Percentiles rank a stretch among this genome's conserved stretches.
Evolutionary conservation across 2,797 vertebrate species (phyloP).

Genomic region (Danionella dracula): DNA sequence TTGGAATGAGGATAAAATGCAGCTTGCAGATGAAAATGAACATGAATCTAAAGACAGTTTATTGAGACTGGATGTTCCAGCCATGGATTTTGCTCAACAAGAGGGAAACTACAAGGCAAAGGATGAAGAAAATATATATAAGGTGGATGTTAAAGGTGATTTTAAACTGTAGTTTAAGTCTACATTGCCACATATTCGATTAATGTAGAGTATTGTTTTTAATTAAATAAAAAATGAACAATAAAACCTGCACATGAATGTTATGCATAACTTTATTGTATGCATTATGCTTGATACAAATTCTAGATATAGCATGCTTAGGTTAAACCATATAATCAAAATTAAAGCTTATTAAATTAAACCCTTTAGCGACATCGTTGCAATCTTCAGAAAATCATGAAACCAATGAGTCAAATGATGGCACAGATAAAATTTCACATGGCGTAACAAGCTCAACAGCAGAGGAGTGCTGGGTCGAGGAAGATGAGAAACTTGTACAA

Average conservation of each 20-base stretch:
- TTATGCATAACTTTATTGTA: not conserved
- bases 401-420: constrained; percentile 54
- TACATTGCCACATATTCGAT: constrained; percentile 1
- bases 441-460: constrained; percentile 70
- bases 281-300: constrained; percentile 18
- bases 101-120: constrained; percentile 62
- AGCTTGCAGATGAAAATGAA: constrained; percentile 57
- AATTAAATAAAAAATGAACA: not conserved
- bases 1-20: constrained; percentile 68
- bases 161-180: constrained; percentile 41
- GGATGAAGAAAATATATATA: constrained; percentile 62
- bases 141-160: constrained; percentile 75
- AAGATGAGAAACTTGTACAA: constrained; percentile 63
- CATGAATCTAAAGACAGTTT: constrained; percentile 60
- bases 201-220: not conserved
- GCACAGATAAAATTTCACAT: constrained; percentile 66
- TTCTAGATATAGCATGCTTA: constrained; percentile 1
- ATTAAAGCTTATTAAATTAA: constrained; percentile 48
- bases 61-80: constrained; percentile 56
- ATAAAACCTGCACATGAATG: not conserved
- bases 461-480: constrained; percentile 74
- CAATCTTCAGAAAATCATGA: constrained; percentile 63
- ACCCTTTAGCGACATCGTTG: constrained; percentile 64
- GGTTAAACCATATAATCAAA: constrained; percentile 11
- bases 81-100: constrained; percentile 55